Conservation (phyloP, 2,797 vertebrate genomes). For the Leontopithecus rosalia region DNA sequence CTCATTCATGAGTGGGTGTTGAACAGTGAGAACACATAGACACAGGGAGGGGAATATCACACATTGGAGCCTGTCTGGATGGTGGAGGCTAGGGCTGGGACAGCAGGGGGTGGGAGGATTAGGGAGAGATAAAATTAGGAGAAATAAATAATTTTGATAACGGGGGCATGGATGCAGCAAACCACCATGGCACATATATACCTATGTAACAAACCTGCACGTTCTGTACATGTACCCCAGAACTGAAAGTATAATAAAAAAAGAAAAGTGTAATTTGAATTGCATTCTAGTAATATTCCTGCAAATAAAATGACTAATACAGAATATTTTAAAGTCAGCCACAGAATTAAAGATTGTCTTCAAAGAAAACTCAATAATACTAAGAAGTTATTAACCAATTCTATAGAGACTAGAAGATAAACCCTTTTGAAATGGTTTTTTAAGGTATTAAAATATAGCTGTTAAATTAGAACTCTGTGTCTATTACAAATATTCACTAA, state of each 20-base stretch:
- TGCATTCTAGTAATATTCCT: neutral
- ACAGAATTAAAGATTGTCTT: neutral
- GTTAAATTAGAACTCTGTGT: neutral
- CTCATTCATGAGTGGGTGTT: no score
- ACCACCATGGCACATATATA: no score
- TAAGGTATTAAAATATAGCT: neutral
- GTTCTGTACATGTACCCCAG: no score
- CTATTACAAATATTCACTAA: slow-evolving; percentile 18
- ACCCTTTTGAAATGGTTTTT: neutral
- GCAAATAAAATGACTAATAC: neutral
- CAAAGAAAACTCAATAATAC: neutral
- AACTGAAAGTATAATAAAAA: neutral
- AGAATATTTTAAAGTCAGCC: neutral
- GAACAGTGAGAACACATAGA: no score
- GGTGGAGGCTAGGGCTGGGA: no score
- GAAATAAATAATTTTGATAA: no score
- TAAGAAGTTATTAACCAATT: neutral
- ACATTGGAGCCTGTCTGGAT: no score
- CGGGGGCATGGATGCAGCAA: no score
- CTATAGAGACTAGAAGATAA: neutral
- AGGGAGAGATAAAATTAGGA: no score
- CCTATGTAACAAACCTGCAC: no score
- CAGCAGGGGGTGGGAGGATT: no score
- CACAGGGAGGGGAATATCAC: no score
- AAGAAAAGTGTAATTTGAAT: neutral